Evolutionary conservation across 2,113 vertebrate species (phyloP), one percentile per base, ranked within the genome.

Genomic region (Nesoenas mayeri): DNA sequence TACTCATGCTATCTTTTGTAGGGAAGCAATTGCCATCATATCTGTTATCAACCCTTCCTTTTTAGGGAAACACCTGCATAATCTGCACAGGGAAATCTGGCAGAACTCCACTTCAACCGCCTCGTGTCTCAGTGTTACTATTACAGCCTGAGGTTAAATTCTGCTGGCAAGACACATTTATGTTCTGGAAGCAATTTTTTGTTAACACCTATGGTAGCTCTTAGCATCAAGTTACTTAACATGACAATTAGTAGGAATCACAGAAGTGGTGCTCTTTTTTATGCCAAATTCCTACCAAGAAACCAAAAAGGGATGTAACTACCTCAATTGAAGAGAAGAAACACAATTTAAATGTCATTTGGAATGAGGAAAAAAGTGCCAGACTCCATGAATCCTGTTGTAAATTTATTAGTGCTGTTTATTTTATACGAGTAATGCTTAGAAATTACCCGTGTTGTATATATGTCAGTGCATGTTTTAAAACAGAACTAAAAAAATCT

Each of bases 141-240:
- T 92, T 93, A 95, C 61, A 92, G 77, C 69, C 73, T 50, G 83
- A 94, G 90, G 82, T 96, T 94, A 94, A 97, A 96, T 95, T 95
- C 91, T 96, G 79, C 93, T 95, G 91, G 90, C 91, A 91, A 90
- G 50, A 96, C 57, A 85, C 34, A 92, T 92, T 94, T 81, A 65
- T 79, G 91, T 93, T 95, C 92, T 96, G 92, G 95, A 96, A 96
- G 73, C 69, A 97, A 97, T 96, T 94, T 96, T 94, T 96, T 89
- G 77, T 95, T 97, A 96, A 84, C 96, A 96, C 92, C 91, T 96
- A 91, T 57, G 70, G 90, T 92, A 92, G 73, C 40, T 93, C 66
- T 87, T 65, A 81, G 79, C 1, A 0, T 96, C 88, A 88, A 85
- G 70, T 95, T 96, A 82, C 91, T 91, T 85, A 91, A 91, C 93